A percentile compares a stretch with the other conserved stretches of the same genome.
Conservation (phyloP, 2,888 invertebrate genomes). For the Rhaphigaster nebulosa region DNA sequence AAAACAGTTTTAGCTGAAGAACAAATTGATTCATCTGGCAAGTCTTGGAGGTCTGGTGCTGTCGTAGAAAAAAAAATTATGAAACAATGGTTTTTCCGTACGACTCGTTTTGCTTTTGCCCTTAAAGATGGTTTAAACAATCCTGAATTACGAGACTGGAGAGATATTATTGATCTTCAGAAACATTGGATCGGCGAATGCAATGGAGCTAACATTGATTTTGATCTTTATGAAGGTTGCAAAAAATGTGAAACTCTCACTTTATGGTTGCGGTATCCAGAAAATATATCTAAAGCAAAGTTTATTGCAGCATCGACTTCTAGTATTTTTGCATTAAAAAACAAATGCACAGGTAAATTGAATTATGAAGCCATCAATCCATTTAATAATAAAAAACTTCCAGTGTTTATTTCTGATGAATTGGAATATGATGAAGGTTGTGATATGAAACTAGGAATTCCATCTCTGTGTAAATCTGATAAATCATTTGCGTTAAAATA, state of each 20-base stretch:
- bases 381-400: constrained; percentile 75
- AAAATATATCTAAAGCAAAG: constrained; percentile 78
- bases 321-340: constrained; percentile 70
- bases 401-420: constrained; percentile 77
- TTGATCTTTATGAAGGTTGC: constrained; percentile 71
- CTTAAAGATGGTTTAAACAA: constrained; percentile 79
- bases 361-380: constrained; percentile 78
- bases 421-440: constrained; percentile 76
- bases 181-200: constrained; percentile 92
- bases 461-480: constrained; percentile 75
- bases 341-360: constrained; percentile 50
- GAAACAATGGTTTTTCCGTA: constrained; percentile 95
- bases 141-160: constrained; percentile 82
- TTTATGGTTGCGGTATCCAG: constrained; percentile 83
- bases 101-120: constrained; percentile 81
- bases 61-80: constrained; percentile 89
- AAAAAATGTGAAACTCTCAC: constrained; percentile 68
- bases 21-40: constrained; percentile 92
- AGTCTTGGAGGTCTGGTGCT: constrained; percentile 97
- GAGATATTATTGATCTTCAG: constrained; percentile 86
- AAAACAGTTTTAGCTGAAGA: constrained; percentile 97
- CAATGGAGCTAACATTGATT: constrained; percentile 81
- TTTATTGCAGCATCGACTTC: constrained; percentile 77
- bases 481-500: constrained; percentile 74
- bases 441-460: constrained; percentile 81